Percentiles rank a stretch among this genome's conserved stretches.
These are phyloP conservation scores for Gobio gobio DNA, from an alignment of 2,113 vertebrate species.

Conservation along the genomic window DNA sequence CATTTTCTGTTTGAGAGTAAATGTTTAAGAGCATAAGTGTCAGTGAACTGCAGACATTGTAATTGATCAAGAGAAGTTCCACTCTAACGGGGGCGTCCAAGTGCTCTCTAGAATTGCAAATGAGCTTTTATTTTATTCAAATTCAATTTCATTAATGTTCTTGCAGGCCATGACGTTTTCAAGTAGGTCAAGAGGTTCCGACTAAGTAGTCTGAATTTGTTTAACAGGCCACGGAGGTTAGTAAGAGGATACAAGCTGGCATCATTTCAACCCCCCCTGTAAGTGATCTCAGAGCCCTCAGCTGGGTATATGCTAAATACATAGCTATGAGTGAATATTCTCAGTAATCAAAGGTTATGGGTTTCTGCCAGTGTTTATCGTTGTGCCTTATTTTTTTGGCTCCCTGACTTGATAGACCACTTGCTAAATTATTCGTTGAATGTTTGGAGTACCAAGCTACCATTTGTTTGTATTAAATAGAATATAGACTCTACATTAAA, in stretches of 20 bases:
- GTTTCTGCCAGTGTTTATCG: background rate
- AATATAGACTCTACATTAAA: conserved; percentile 10
- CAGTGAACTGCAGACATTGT: conserved; percentile 12
- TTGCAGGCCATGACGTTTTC: conserved; percentile 29
- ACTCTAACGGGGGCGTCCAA: conserved; percentile 18
- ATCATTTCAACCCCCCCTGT: background rate
- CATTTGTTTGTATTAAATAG: background rate
- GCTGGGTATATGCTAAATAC: conserved; percentile 1
- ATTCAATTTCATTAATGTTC: conserved; percentile 43
- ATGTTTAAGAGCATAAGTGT: conserved; percentile 36
- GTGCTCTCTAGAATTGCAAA: conserved; percentile 36
- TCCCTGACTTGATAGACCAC: background rate
- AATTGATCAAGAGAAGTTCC: conserved; percentile 46
- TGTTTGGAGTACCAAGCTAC: background rate
- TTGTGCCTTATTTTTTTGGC: background rate
- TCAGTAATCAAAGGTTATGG: background rate
- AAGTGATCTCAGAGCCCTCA: background rate
- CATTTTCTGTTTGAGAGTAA: conserved; percentile 24
- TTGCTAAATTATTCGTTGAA: background rate
- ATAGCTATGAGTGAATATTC: background rate
- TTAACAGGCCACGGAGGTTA: conserved; percentile 13
- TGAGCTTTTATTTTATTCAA: conserved; percentile 41
- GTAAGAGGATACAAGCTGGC: conserved; percentile 26
- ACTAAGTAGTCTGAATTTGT: conserved; percentile 25
- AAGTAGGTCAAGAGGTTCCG: conserved; percentile 39